Evolutionary conservation across 2,888 invertebrate species (phyloP).

Genomic region (Ptychoptera albimana): DNA sequence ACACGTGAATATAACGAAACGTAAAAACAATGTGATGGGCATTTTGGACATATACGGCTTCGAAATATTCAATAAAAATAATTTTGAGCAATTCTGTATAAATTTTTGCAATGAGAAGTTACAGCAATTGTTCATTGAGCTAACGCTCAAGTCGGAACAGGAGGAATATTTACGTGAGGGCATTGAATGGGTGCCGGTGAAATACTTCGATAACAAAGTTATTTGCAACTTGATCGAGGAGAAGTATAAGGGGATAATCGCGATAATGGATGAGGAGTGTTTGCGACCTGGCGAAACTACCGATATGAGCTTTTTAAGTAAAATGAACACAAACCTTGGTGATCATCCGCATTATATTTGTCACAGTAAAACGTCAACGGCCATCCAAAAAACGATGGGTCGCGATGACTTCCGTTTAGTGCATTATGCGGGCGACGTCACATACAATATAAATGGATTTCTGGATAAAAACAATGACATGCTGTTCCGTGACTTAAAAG

Average conservation of each 20-base stretch:
- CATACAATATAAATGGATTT: constrained; percentile 74
- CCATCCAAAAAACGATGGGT: constrained; percentile 70
- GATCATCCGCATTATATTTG: constrained; percentile 71
- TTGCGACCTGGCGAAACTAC: constrained; percentile 75
- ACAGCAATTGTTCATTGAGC: constrained; percentile 83
- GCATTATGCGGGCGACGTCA: constrained; percentile 89
- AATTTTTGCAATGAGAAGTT: constrained; percentile 93
- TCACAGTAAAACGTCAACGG: constrained; percentile 59
- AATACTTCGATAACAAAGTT: constrained; percentile 84
- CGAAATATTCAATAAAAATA: constrained; percentile 81
- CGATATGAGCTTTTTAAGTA: constrained; percentile 67
- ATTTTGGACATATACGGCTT: constrained; percentile 91
- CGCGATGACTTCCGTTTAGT: constrained; percentile 80
- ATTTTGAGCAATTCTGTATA: constrained; percentile 74
- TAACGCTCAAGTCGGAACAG: constrained; percentile 82
- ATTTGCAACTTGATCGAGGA: constrained; percentile 87
- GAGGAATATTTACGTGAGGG: constrained; percentile 84
- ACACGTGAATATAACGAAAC: constrained; percentile 34
- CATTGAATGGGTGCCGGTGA: constrained; percentile 78
- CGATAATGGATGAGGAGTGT: constrained; percentile 83
- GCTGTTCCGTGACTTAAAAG: constrained; percentile 72
- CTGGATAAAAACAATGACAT: constrained; percentile 90
- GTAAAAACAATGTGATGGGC: constrained; percentile 59
- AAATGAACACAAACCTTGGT: constrained; percentile 56
- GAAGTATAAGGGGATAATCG: constrained; percentile 72